Evolutionary conservation across 1,140 invertebrate species (phyloP), one percentile per base, ranked within the genome.

Genomic region (Thalassaphorura encarpata): DNA sequence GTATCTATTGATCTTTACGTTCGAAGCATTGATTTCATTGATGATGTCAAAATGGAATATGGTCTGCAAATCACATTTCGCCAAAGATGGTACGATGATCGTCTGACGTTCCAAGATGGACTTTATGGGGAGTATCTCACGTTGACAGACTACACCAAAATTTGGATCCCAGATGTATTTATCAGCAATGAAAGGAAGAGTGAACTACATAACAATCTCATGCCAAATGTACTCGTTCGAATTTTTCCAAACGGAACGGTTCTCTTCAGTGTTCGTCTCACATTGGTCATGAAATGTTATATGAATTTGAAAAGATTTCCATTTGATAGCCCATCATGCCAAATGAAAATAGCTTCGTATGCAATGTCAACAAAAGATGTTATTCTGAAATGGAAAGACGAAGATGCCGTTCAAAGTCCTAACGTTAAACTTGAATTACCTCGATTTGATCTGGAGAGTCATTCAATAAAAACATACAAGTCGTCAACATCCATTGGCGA

Each of bases 1-100:
- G 78, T 96, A 67, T 87, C 93, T 71, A 79, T 96, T 68, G 92
- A 92, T 58, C 78, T 89, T 63, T 96, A 96, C 15, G 26, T 55
- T 19, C 23, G 53, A 23, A 19, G 5, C 5, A 31, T 55, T 36
- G 27, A 47, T 15, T 43, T 43, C 29, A 43, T 55, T 4, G 53
- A 55, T 28, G 53, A 55, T 27, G 43, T 47, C 2, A 47, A 27
- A 18, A 46, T 47, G 48, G 43, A 50, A 26, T 51, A 41, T 24
- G 11, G 23, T 6, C 27, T 50, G 2, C 54, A 56, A 56, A 28
- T 56, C 21, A 56, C 54, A 6, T 43, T 50, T 15, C 23, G 54
- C n/a, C 54, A 56, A 31, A 47, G 41, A 31, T 56, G 54, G 54
- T 16, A 27, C 11, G 54, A 56, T 50, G 46, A 29, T 2, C 8